Conservation (phyloP, 2,888 invertebrate species). For the Diaphora mendica region DNA sequence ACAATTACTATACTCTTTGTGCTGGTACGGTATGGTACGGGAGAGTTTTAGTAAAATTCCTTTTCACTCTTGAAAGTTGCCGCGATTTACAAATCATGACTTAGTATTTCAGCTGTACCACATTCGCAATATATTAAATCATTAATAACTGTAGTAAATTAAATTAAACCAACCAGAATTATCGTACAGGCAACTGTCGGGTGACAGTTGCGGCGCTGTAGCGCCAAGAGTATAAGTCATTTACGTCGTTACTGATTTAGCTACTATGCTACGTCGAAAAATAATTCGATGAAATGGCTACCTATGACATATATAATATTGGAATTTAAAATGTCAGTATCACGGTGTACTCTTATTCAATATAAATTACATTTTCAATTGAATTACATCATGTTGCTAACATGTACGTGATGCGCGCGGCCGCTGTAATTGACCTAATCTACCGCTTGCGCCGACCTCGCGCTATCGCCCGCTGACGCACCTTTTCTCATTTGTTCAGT, state of each 20-base stretch:
- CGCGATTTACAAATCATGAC: too few relatives aligned
- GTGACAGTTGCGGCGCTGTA: too few relatives aligned
- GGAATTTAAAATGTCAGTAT: background rate
- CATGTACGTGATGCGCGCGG: slow-evolving; percentile 35
- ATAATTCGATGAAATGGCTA: background rate
- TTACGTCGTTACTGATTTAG: background rate
- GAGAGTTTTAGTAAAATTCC: too few relatives aligned
- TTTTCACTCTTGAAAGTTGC: too few relatives aligned
- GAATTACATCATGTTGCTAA: slow-evolving; percentile 35
- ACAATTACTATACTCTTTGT: too few relatives aligned
- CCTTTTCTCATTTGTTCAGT: slow-evolving; percentile 19
- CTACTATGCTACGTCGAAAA: background rate
- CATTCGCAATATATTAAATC: too few relatives aligned
- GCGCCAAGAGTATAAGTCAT: too few relatives aligned
- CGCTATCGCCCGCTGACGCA: slow-evolving; percentile 27
- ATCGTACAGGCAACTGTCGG: too few relatives aligned
- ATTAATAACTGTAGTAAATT: too few relatives aligned
- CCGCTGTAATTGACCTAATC: slow-evolving; percentile 60
- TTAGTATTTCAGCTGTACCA: too few relatives aligned
- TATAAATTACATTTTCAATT: slow-evolving; percentile 14
- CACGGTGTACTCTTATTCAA: slow-evolving; percentile 1
- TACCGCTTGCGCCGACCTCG: slow-evolving; percentile 48
- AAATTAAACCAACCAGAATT: too few relatives aligned
- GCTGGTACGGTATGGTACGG: too few relatives aligned
- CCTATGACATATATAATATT: background rate